Evolutionary conservation across 1,140 invertebrate genomes (phyloP).

Genomic region (Laodelphax striatellus): DNA sequence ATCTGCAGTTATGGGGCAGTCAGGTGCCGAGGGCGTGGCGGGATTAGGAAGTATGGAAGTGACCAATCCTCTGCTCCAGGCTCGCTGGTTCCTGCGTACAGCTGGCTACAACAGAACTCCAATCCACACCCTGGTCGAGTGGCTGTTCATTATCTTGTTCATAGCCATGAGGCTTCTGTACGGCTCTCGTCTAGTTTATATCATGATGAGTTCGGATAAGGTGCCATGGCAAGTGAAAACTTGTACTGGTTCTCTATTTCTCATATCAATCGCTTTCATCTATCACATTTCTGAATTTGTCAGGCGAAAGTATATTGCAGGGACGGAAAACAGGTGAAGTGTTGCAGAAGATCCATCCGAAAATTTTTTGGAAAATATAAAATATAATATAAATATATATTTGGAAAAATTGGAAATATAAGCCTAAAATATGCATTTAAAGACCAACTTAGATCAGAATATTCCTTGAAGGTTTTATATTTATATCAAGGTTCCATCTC

Average conservation of each 20-base stretch:
- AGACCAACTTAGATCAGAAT: no score
- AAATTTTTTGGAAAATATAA: no score
- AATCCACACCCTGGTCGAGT: conserved; percentile 15
- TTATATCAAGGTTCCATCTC: no score
- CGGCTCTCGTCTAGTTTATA: conserved; percentile 12
- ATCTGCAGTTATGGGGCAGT: conserved; percentile 27
- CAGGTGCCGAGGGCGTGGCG: conserved; percentile 35
- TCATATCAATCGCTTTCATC: conserved; percentile 17
- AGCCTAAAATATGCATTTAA: no score
- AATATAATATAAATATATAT: no score
- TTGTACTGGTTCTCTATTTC: conserved; percentile 5
- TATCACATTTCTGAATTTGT: conserved; percentile 14
- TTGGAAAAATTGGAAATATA: no score
- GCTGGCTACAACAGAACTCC: conserved; percentile 25
- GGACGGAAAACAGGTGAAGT: no score
- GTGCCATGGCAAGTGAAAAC: conserved; percentile 10
- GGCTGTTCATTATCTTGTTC: conserved; percentile 12
- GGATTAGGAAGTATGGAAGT: conserved; percentile 39
- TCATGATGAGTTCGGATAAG: background rate
- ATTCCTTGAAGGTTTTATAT: no score
- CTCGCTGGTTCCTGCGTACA: conserved; percentile 35
- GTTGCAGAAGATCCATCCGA: no score
- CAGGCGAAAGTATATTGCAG: conserved; percentile 3
- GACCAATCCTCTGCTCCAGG: conserved; percentile 45
- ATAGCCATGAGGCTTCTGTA: conserved; percentile 12